A percentile compares a stretch with the other conserved stretches of the same genome.
phyloP scores from a whole-genome alignment of 1,140 invertebrate species.

The Geopemphigus sp. region DNA sequence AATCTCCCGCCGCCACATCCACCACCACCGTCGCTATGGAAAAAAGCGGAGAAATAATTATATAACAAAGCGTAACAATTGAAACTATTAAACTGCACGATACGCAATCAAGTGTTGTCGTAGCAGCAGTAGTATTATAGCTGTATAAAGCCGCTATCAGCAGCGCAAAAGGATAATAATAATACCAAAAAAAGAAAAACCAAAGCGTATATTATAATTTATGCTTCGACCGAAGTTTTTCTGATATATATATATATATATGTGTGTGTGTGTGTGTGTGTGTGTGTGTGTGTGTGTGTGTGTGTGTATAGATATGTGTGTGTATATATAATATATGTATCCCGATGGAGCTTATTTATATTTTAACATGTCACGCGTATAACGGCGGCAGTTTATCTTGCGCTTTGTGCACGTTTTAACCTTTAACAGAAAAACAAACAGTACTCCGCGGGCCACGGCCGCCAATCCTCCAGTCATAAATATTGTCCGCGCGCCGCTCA shows the following conservation, averaged over 20 bases:
- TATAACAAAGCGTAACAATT: conserved; percentile 21
- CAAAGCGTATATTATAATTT: conserved; percentile 35
- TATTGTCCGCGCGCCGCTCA: conserved; percentile 21
- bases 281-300: no score
- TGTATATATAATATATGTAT: neutral
- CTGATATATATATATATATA: neutral
- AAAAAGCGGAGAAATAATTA: conserved; percentile 23
- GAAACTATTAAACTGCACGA: conserved; percentile 30
- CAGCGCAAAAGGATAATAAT: neutral
- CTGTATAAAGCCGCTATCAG: neutral
- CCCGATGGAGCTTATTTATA: conserved; percentile 45
- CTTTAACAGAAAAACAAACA: conserved; percentile 49
- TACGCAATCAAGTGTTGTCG: neutral
- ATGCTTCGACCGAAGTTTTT: conserved; percentile 40
- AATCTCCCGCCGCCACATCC: no score
- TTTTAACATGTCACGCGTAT: conserved; percentile 39
- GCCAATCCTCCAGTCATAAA: conserved; percentile 33
- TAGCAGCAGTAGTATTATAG: neutral
- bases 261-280: no score
- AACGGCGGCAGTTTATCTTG: conserved; percentile 46
- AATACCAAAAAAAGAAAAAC: neutral
- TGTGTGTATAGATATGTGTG: no score
- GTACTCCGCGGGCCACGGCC: neutral
- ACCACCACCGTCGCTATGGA: no score
- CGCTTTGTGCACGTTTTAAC: conserved; percentile 47